Evolutionary conservation across 2,888 invertebrate species (phyloP).

Genomic region (Apamea monoglypha): DNA sequence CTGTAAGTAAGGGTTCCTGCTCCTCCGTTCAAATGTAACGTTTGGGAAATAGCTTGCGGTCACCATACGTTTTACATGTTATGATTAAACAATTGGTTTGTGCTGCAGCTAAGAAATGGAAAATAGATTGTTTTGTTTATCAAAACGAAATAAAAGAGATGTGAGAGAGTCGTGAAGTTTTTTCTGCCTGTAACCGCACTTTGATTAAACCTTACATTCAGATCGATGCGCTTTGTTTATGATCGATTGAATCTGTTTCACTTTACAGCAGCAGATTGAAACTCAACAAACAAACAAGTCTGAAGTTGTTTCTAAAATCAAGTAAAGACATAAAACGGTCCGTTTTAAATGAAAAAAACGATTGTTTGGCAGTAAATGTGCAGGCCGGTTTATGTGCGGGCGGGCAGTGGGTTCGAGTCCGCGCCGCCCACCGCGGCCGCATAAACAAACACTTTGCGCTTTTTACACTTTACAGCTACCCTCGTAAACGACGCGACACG

Average conservation of each 20-base stretch:
- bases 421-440: slow-evolving; percentile 78
- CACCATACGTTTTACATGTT: not conserved
- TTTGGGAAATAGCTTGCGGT: not conserved
- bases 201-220: slow-evolving; percentile 14
- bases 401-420: slow-evolving; percentile 66
- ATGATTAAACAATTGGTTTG: not conserved
- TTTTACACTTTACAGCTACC: slow-evolving; percentile 88
- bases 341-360: slow-evolving; percentile 71
- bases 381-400: slow-evolving; percentile 79
- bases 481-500: slow-evolving; percentile 87
- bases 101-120: not conserved
- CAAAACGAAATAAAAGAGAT: not conserved
- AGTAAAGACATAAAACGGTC: slow-evolving; percentile 68
- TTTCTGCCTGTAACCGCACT: not conserved
- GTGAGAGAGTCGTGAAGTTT: not conserved
- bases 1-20: not conserved
- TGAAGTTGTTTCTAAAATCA: slow-evolving; percentile 67
- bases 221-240: slow-evolving; percentile 24
- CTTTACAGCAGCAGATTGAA: slow-evolving; percentile 51
- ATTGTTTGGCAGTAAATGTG: slow-evolving; percentile 79
- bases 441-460: slow-evolving; percentile 89
- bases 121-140: not conserved
- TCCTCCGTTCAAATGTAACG: not conserved
- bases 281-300: slow-evolving; percentile 57
- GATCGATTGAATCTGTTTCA: slow-evolving; percentile 28